A percentile compares a stretch with the other conserved stretches of the same genome.
Conservation (phyloP, 2,797 vertebrate genomes). For the Propithecus deckenii region DNA sequence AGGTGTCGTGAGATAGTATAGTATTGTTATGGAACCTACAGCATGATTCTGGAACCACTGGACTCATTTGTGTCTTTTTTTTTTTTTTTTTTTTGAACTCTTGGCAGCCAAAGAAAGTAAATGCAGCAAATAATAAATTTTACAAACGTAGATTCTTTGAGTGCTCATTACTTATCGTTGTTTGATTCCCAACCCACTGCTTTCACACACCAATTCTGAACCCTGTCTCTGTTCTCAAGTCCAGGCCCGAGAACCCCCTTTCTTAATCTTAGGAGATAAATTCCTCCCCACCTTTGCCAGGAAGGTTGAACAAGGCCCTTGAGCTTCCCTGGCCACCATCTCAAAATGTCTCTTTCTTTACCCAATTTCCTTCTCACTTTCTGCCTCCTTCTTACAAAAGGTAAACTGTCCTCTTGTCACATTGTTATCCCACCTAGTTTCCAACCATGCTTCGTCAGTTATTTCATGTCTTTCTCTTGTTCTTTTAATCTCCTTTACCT, state of each 20-base stretch:
- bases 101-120: not conserved
- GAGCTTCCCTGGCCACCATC: not conserved
- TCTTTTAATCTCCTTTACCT: not conserved
- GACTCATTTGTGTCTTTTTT: not conserved
- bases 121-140: not conserved
- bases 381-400: not conserved
- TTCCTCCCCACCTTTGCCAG: not conserved
- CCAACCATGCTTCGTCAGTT: not conserved
- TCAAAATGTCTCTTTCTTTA: not conserved
- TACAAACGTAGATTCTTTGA: not conserved
- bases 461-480: not conserved
- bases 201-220: not conserved
- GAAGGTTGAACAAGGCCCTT: not conserved
- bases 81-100: not conserved
- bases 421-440: not conserved
- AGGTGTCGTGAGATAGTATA: not conserved
- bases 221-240: not conserved
- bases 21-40: not conserved
- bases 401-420: not conserved
- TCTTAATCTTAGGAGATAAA: not conserved
- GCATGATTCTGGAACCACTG: not conserved
- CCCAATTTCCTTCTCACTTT: not conserved
- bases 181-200: not conserved
- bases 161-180: not conserved
- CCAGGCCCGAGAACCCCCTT: not conserved